These are phyloP conservation scores for Eupithecia insigniata DNA, from an alignment of 2,888 invertebrate species.

Conservation along the genomic window DNA sequence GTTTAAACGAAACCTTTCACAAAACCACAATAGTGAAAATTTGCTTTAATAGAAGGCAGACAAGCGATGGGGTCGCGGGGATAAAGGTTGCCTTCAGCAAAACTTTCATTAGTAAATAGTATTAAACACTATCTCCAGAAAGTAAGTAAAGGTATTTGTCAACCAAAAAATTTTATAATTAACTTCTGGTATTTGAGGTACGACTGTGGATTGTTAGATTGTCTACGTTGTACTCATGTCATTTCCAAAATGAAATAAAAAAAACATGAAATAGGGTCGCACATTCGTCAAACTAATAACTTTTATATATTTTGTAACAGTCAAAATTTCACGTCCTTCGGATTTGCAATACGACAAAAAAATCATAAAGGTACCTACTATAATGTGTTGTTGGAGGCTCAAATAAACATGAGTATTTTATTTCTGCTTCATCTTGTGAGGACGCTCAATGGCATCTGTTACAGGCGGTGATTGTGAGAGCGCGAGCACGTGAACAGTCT, in stretches of 20 bases:
- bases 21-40: constrained; percentile 16
- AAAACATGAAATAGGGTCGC: neutral
- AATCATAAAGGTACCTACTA: no score
- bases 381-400: neutral
- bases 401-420: neutral
- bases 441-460: constrained; percentile 16
- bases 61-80: neutral
- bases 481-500: no score
- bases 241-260: neutral
- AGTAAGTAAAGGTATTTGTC: neutral
- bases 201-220: neutral
- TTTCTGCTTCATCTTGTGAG: neutral
- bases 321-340: no score
- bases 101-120: neutral
- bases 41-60: neutral
- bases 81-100: neutral
- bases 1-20: constrained; percentile 8
- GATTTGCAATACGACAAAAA: no score
- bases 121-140: neutral
- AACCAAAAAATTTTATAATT: neutral
- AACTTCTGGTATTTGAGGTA: neutral
- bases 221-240: neutral
- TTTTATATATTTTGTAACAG: neutral
- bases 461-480: no score
- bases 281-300: neutral